These are phyloP conservation scores for Potamarius usumacintae DNA, from an alignment of 2,113 vertebrate species.

Conservation along the genomic window DNA sequence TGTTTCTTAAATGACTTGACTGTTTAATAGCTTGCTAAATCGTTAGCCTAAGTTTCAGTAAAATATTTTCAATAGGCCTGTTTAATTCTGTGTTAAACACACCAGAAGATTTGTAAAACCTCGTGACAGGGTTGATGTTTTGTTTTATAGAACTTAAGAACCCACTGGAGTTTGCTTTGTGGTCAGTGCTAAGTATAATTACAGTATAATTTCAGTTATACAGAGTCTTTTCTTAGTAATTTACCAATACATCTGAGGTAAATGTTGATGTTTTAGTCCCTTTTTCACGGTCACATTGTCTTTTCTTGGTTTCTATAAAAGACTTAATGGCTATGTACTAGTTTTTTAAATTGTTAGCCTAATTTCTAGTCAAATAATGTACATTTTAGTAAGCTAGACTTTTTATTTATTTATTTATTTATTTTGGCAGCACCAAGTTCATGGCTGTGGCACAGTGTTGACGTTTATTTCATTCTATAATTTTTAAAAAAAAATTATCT, in stretches of 20 bases:
- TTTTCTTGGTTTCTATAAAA: not conserved
- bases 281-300: not conserved
- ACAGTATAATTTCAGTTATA: not conserved
- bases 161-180: not conserved
- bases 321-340: not conserved
- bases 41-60: not conserved
- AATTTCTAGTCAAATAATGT: too few species aligned
- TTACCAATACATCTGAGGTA: not conserved
- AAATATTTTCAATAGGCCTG: not conserved
- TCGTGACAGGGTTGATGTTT: not conserved
- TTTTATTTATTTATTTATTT: not conserved
- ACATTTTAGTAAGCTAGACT: too few species aligned
- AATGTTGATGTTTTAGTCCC: not conserved
- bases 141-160: not conserved
- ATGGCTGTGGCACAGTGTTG: not conserved
- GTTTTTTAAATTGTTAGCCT: not conserved
- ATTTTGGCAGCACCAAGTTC: not conserved
- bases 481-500: not conserved
- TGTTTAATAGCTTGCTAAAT: not conserved
- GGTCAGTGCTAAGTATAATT: not conserved
- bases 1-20: too few species aligned
- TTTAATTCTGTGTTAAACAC: not conserved
- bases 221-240: not conserved
- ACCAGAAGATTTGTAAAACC: not conserved
- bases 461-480: not conserved